Conservation (phyloP, 2,113 vertebrate species). For the Rattus norvegicus region DNA sequence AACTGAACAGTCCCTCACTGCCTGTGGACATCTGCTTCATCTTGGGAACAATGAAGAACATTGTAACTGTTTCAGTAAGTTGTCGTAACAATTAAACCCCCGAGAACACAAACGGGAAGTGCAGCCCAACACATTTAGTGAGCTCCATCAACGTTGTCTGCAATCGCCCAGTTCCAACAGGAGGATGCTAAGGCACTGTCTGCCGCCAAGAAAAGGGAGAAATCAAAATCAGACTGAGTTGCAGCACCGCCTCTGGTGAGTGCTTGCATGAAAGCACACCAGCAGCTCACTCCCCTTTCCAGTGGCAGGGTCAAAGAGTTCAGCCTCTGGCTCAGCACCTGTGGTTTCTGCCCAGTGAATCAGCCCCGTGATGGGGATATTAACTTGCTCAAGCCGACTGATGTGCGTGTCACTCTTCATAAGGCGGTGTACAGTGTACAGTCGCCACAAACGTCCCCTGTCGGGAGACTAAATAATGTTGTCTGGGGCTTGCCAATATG, state of each 20-base stretch:
- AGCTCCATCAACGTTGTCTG: neutral
- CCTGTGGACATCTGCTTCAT: neutral
- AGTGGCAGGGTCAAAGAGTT: neutral
- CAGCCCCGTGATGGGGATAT: constrained; percentile 12
- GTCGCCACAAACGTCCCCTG: neutral
- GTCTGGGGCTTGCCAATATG: constrained; percentile 35
- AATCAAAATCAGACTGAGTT: neutral
- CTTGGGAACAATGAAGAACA: neutral
- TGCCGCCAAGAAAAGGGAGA: neutral
- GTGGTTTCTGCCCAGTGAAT: constrained; percentile 63
- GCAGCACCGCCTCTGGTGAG: neutral
- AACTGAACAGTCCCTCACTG: neutral
- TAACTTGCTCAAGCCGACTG: neutral
- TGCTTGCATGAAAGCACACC: neutral
- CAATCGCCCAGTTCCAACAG: neutral
- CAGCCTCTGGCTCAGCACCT: neutral
- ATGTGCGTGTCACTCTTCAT: constrained; percentile 43
- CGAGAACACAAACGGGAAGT: neutral
- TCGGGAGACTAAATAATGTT: constrained; percentile 55
- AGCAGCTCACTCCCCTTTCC: neutral
- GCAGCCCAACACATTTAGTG: neutral
- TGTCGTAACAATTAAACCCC: neutral
- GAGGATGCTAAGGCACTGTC: neutral
- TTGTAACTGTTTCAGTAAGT: neutral
- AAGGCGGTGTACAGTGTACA: constrained; percentile 46